Evolutionary conservation across 2,797 vertebrate species (phyloP).

Genomic region (Anabas testudineus): DNA sequence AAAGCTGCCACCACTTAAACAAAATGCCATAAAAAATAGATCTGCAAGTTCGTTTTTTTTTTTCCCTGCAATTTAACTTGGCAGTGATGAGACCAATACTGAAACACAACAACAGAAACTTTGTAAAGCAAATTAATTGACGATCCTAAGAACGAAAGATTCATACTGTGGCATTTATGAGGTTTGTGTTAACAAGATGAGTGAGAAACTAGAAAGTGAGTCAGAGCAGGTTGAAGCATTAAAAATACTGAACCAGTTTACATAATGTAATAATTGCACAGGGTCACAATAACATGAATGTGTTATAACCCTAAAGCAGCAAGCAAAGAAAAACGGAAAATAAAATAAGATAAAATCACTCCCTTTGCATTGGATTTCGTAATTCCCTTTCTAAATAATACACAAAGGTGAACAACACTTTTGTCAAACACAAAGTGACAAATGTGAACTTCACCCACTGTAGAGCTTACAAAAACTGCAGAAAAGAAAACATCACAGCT

Average conservation of each 20-base stretch:
- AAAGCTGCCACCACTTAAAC: conserved; percentile 84
- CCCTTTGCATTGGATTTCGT: conserved; percentile 79
- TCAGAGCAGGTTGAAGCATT: conserved; percentile 50
- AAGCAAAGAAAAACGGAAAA: conserved; percentile 44
- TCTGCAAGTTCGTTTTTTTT: conserved; percentile 64
- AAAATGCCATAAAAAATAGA: conserved; percentile 56
- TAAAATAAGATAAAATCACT: conserved; percentile 58
- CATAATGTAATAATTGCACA: conserved; percentile 51
- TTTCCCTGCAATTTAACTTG: conserved; percentile 87
- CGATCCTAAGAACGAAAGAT: conserved; percentile 34
- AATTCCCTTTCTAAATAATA: conserved; percentile 82
- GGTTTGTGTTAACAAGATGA: conserved; percentile 53
- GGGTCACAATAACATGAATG: conserved; percentile 45
- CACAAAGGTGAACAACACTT: conserved; percentile 57
- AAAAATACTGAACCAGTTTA: conserved; percentile 33
- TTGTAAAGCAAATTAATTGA: conserved; percentile 55
- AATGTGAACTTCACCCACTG: conserved; percentile 66
- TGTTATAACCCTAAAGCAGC: conserved; percentile 70
- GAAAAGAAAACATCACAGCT: conserved; percentile 64
- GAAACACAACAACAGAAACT: conserved; percentile 61
- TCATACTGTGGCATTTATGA: conserved; percentile 59
- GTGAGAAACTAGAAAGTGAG: conserved; percentile 52
- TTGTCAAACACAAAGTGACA: conserved; percentile 64
- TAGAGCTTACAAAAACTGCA: conserved; percentile 77
- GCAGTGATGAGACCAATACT: conserved; percentile 87